These are phyloP conservation scores for Mastigias papua DNA, from an alignment of 30 jellyfish, hydroid and myxozoan genomes.

Conservation along the genomic window DNA sequence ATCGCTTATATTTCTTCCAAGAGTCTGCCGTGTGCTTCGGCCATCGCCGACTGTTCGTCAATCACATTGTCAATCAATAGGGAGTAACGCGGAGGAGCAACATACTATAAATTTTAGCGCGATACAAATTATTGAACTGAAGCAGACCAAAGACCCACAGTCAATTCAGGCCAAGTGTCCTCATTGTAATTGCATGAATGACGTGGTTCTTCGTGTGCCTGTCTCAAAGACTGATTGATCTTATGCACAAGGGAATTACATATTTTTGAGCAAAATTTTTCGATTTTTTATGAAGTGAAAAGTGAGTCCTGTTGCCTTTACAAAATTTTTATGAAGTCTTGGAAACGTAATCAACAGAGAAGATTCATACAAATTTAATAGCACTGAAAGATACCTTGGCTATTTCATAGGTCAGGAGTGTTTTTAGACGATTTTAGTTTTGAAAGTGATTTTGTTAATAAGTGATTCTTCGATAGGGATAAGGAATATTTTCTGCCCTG, in stretches of 20 bases:
- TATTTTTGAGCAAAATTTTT: background rate
- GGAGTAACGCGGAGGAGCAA: background rate
- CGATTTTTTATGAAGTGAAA: background rate
- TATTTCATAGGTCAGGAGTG: too few relatives aligned
- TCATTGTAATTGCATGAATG: background rate
- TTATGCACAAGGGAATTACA: background rate
- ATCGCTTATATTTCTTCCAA: constrained; percentile 35
- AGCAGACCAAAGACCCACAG: background rate
- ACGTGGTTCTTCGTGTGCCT: background rate
- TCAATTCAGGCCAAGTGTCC: background rate
- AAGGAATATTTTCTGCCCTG: too few relatives aligned
- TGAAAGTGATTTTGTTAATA: too few relatives aligned
- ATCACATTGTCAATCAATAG: background rate
- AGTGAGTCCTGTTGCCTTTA: too few relatives aligned
- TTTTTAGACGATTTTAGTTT: too few relatives aligned
- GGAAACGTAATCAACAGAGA: too few relatives aligned
- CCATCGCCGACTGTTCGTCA: background rate
- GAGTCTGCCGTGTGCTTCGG: background rate
- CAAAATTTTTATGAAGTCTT: too few relatives aligned
- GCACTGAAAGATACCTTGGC: too few relatives aligned
- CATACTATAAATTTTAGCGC: background rate
- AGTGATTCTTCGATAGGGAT: too few relatives aligned
- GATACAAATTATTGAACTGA: background rate
- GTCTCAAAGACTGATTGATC: background rate
- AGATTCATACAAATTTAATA: too few relatives aligned